Conservation (phyloP, 1,140 invertebrate species). For the Akabosia matsudoensis region DNA sequence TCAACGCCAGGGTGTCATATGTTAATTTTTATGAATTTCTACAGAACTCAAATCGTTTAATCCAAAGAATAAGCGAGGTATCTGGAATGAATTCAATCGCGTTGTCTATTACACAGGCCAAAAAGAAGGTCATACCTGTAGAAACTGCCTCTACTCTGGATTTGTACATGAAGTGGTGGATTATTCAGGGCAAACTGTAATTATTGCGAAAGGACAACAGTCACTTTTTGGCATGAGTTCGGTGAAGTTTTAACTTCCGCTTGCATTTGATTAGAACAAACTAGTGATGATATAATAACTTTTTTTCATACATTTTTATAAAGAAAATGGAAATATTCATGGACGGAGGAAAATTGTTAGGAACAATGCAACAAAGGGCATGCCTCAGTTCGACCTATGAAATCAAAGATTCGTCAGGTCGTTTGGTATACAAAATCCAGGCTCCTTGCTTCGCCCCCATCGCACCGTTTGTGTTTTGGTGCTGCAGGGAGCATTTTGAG, state of each 20-base stretch:
- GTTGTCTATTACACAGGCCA: constrained; percentile 31
- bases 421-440: constrained; percentile 32
- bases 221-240: constrained; percentile 6
- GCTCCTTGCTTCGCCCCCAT: constrained; percentile 36
- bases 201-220: constrained; percentile 30
- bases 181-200: constrained; percentile 17
- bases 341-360: constrained; percentile 1
- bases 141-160: background rate
- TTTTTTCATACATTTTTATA: constrained; percentile 6
- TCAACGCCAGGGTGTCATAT: background rate
- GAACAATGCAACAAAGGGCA: constrained; percentile 32
- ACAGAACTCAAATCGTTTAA: constrained; percentile 12
- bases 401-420: constrained; percentile 25
- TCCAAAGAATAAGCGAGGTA: constrained; percentile 17
- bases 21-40: background rate
- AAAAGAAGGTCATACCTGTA: constrained; percentile 7
- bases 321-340: constrained; percentile 16
- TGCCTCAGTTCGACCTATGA: constrained; percentile 24
- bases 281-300: background rate
- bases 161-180: constrained; percentile 35
- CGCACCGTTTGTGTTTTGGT: constrained; percentile 37
- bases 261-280: background rate
- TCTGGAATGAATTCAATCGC: constrained; percentile 28
- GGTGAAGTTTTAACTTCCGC: background rate
- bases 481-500: constrained; percentile 37